Evolutionary conservation across 2,888 invertebrate genomes (phyloP).

Genomic region (Ceraclea dissimilis): DNA sequence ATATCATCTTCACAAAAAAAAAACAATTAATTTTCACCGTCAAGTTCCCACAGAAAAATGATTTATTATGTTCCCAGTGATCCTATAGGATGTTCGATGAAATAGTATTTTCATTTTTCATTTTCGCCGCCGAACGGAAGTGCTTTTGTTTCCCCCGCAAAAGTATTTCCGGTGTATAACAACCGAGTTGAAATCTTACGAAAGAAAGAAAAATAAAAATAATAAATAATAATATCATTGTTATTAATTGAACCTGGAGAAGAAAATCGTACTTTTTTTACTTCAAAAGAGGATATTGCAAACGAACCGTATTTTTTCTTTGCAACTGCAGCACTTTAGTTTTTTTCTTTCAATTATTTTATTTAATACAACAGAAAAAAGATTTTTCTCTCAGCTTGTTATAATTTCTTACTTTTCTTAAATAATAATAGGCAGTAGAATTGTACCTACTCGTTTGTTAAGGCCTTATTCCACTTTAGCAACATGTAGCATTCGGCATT

Average conservation of each 20-base stretch:
- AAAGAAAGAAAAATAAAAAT: background rate
- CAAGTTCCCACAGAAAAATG: background rate
- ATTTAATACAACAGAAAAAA: too few species aligned
- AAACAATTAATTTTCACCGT: background rate
- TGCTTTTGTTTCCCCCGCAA: background rate
- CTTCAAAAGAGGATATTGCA: too few species aligned
- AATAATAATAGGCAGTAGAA: too few species aligned
- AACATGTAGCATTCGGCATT: too few species aligned
- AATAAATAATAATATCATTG: background rate
- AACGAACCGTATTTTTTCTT: too few species aligned
- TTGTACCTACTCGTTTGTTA: too few species aligned
- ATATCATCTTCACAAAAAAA: too few species aligned
- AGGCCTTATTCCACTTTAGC: too few species aligned
- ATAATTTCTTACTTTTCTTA: too few species aligned
- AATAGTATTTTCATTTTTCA: background rate
- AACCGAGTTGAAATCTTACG: background rate
- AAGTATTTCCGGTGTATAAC: background rate
- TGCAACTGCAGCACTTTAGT: too few species aligned
- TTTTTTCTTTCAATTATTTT: too few species aligned
- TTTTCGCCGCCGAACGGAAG: background rate
- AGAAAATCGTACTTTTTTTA: background rate
- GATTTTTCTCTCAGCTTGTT: too few species aligned
- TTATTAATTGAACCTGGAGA: background rate
- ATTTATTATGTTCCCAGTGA: background rate
- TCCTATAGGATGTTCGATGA: constrained; percentile 1